Conservation (phyloP, 2,888 invertebrate genomes). For the Drosophila algonquin region DNA sequence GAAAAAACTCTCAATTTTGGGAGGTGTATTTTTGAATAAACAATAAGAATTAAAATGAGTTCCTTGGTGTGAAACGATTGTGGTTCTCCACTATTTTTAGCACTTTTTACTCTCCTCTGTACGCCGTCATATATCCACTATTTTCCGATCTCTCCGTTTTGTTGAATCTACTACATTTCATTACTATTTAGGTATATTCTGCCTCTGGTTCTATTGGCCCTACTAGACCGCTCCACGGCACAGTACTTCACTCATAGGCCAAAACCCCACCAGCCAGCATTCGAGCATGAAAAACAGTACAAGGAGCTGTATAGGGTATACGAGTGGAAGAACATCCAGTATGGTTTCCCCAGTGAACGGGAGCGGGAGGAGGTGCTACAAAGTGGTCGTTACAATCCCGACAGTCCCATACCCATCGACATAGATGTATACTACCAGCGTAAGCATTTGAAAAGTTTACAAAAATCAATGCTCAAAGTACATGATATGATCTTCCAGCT, state of each 20-base stretch:
- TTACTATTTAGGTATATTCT: slow-evolving; percentile 4
- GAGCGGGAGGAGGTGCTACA: slow-evolving; percentile 84
- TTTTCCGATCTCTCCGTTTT: too few relatives aligned
- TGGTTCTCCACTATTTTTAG: background rate
- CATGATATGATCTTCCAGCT: slow-evolving; percentile 13
- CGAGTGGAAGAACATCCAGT: slow-evolving; percentile 88
- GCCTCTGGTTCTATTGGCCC: background rate
- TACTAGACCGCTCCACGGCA: slow-evolving; percentile 3
- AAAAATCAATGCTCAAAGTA: background rate
- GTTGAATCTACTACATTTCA: background rate
- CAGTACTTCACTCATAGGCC: slow-evolving; percentile 20
- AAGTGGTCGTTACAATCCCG: slow-evolving; percentile 86
- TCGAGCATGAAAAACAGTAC: slow-evolving; percentile 14
- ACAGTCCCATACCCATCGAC: slow-evolving; percentile 86
- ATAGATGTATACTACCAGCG: slow-evolving; percentile 69
- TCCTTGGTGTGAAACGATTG: too few relatives aligned
- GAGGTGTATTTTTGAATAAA: background rate
- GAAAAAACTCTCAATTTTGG: background rate
- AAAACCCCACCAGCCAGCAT: background rate
- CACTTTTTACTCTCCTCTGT: too few relatives aligned
- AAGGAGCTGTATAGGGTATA: slow-evolving; percentile 82
- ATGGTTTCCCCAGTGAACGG: slow-evolving; percentile 85
- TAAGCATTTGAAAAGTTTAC: slow-evolving; percentile 31
- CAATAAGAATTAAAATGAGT: background rate
- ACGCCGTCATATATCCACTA: too few relatives aligned